Evolutionary conservation across 2,113 vertebrate genomes (phyloP), one percentile per base, ranked within the genome.

Genomic region (Arenaria interpres): DNA sequence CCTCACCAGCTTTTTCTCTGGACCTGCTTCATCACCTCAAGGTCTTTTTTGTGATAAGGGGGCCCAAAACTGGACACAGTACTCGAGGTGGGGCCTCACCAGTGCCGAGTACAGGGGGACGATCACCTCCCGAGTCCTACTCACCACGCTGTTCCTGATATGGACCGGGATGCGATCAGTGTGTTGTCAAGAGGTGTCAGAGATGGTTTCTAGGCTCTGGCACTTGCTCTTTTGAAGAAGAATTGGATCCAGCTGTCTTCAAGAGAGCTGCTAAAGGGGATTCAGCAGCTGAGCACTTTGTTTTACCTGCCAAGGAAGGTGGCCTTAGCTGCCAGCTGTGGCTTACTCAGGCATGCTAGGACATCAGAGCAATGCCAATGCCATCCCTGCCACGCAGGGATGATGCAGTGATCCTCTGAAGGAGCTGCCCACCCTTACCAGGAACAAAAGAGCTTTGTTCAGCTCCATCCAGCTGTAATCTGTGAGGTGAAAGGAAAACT

Each of bases 401-500:
- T 46, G 77, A 72, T 86, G 76, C 72, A 39, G 46, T 67, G 79
- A 59, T 63, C 64, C 46, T 72, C 56, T 72, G 56, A n/a, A 89
- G 57, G 56, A 79, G 46, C 0, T 88, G 35, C 48, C 89, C 57
- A 8, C 69, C 15, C 9, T 63, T 72, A 37, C 60, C 53, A 23
- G 0, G 0, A 88, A 79, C 82, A 79, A 51, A 94, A 71, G 57
- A 66, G 53, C 57, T 75, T 69, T 90, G 62, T 95, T 93, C 60
- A 64, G 35, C 67, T 82, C 46, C n/a, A 71, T 57, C 56, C 62
- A 33, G 39, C 0, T 54, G 0, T 93, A 51, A 76, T 81, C 43
- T 82, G 63, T 79, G 85, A 93, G 35, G 62, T 85, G 28, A 79
- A 89, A 91, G 39, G 43, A 78, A 77, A 88, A 83, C 57, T 14